Evolutionary conservation across 2,797 vertebrate genomes (phyloP).

Genomic region (Cuniculus paca): DNA sequence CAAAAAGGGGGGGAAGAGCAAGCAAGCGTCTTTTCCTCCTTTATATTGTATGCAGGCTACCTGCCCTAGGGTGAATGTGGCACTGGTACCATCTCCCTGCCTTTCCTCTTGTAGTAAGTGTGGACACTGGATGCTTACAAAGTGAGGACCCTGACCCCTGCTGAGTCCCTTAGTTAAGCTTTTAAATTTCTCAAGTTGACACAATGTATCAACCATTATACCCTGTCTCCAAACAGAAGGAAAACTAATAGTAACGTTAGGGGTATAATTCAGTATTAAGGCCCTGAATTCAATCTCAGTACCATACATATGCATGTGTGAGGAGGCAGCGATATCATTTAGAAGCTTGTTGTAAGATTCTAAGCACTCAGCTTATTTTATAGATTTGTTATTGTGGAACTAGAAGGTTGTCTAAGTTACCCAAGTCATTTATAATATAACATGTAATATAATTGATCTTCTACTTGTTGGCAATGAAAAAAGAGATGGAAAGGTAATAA

Average conservation of each 20-base stretch:
- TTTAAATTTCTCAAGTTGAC: not conserved
- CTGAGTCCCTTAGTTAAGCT: not conserved
- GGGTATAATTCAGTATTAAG: not conserved
- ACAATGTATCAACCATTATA: not conserved
- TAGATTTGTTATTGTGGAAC: not conserved
- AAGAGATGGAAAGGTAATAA: not conserved
- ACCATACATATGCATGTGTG: not conserved
- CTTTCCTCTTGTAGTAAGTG: too few species aligned
- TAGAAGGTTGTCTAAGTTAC: not conserved
- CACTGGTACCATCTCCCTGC: not conserved
- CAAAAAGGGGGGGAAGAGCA: not conserved
- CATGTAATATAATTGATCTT: not conserved
- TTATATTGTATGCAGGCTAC: not conserved
- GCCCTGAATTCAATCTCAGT: not conserved
- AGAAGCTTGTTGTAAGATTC: not conserved
- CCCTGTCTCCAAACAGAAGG: not conserved
- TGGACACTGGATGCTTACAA: not conserved
- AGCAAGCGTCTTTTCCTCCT: not conserved
- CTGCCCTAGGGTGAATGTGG: too few species aligned
- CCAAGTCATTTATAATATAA: not conserved
- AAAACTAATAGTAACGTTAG: not conserved
- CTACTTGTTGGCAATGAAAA: not conserved
- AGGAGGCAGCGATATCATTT: not conserved
- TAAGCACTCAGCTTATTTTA: not conserved
- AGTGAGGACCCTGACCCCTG: not conserved